A percentile compares a stretch with the other conserved stretches of the same genome.
Conservation (phyloP, 1,140 invertebrate genomes). For the Aradophagus sp. region DNA sequence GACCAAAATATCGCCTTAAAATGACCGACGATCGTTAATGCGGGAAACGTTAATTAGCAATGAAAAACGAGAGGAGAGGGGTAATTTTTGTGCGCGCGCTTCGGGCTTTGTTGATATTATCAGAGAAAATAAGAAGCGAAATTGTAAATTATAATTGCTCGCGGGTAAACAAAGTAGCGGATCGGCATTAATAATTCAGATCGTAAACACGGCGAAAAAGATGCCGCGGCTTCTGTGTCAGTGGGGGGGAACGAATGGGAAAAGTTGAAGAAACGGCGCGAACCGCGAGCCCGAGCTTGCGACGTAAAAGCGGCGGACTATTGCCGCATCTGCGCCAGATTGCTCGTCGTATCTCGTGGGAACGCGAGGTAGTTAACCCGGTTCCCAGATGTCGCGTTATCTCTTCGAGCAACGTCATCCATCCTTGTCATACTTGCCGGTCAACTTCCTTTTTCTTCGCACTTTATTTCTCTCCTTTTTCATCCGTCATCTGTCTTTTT, state of each 20-base stretch:
- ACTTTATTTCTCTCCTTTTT: too few relatives aligned
- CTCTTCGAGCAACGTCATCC: constrained; percentile 41
- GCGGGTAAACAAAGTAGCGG: constrained; percentile 15
- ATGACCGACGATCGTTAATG: too few relatives aligned
- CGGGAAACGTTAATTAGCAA: too few relatives aligned
- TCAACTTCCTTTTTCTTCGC: constrained; percentile 8
- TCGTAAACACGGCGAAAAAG: constrained; percentile 34
- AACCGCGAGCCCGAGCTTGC: constrained; percentile 44
- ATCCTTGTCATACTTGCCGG: constrained; percentile 52
- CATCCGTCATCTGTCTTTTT: constrained; percentile 8
- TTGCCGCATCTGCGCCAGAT: constrained; percentile 58
- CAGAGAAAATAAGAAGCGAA: constrained; percentile 6
- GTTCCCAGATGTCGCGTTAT: constrained; percentile 57
- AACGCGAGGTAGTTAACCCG: constrained; percentile 57
- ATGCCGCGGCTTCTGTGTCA: constrained; percentile 6
- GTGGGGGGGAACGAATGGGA: constrained; percentile 41
- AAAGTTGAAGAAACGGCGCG: constrained; percentile 52
- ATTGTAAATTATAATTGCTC: constrained; percentile 13
- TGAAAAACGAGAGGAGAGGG: too few relatives aligned
- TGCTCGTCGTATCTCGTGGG: constrained; percentile 57
- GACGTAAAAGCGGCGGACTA: constrained; percentile 48
- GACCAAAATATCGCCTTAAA: too few relatives aligned
- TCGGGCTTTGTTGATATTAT: too few relatives aligned
- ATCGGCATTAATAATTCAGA: constrained; percentile 42
- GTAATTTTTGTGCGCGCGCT: too few relatives aligned